Percentiles rank a stretch among this genome's conserved stretches.
These are phyloP conservation scores for Ophioninae sp. DNA, from an alignment of 2,888 invertebrate genomes.

Conservation along the genomic window DNA sequence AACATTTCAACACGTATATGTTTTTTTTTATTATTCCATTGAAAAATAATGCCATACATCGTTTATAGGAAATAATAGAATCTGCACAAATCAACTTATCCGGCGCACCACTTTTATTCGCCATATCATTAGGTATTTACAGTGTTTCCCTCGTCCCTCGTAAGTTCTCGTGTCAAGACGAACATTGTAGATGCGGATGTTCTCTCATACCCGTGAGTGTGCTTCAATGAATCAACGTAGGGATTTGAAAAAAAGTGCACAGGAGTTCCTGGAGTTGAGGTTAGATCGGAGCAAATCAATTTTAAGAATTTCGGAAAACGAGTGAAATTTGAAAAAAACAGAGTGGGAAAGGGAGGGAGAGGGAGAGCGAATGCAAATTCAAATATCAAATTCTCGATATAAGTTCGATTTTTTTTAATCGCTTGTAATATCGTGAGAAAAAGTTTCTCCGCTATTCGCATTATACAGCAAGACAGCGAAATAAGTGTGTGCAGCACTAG, in stretches of 20 bases:
- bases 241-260: constrained; percentile 30
- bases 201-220: constrained; percentile 8
- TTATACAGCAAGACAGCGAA: constrained; percentile 70
- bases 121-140: constrained; percentile 74
- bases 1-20: constrained; percentile 77
- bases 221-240: constrained; percentile 29
- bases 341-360: not conserved
- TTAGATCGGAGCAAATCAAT: constrained; percentile 26
- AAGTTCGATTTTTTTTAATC: not conserved
- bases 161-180: constrained; percentile 29
- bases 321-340: not conserved
- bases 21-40: constrained; percentile 79
- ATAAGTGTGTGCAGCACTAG: constrained; percentile 77
- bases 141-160: constrained; percentile 61
- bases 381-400: constrained; percentile 24
- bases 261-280: constrained; percentile 29
- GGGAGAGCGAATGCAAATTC: constrained; percentile 4
- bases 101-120: constrained; percentile 76
- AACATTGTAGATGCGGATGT: constrained; percentile 34
- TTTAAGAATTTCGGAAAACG: not conserved
- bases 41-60: constrained; percentile 79
- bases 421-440: not conserved
- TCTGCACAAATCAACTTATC: constrained; percentile 79
- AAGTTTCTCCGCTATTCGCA: constrained; percentile 40
- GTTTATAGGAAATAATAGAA: constrained; percentile 79